Evolutionary conservation across 2,888 invertebrate species (phyloP), one percentile per base, ranked within the genome.

Genomic region (Diarsia brunnea): DNA sequence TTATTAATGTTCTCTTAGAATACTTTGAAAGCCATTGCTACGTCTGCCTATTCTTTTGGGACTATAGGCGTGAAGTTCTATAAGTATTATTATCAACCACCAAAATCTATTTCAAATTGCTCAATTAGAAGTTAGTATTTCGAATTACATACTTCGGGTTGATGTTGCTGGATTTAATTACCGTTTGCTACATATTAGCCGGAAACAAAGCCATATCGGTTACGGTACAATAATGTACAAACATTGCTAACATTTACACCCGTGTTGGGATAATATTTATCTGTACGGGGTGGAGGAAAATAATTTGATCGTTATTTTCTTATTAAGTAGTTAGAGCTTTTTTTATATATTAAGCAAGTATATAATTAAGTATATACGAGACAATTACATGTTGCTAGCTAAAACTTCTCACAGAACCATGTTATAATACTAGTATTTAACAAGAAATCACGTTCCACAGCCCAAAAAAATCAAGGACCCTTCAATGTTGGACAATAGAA

Each of bases 121-220:
- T 27, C 58, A 4, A 58, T 58, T 16, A 19, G 3, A 8, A 8
- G 16, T 58, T 58, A 27, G 24, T 58, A 67, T 65, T 70, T 64
- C 11, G 31, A 49, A 68, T 60, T 60, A 83, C 63, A 63, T 72
- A 38, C 49, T 84, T 31, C 21, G 27, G 51, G 55, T 43, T 80
- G 79, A 84, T 84, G 55, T 61, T n/a, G 2, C 45, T 38, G n/a
- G 51, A 65, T 69, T 66, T 55, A 71, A 69, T 74, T 69, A 79
- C 60, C 51, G 21, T 55, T 73, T 21, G 65, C n/a, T 51, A 75
- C n/a, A 66, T n/a, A 51, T 69, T 60, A 79, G 16, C 11, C 31
- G 51, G n/a, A 27, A 73, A 84, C 64, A 84, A 70, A 68, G 60
- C 49, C 68, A 84, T 81, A 79, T 70, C 47, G 58, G 69, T 68